Percentiles rank a stretch among this genome's conserved stretches.
Evolutionary conservation across 2,797 vertebrate genomes (phyloP).

Genomic region (Limosa lapponica): DNA sequence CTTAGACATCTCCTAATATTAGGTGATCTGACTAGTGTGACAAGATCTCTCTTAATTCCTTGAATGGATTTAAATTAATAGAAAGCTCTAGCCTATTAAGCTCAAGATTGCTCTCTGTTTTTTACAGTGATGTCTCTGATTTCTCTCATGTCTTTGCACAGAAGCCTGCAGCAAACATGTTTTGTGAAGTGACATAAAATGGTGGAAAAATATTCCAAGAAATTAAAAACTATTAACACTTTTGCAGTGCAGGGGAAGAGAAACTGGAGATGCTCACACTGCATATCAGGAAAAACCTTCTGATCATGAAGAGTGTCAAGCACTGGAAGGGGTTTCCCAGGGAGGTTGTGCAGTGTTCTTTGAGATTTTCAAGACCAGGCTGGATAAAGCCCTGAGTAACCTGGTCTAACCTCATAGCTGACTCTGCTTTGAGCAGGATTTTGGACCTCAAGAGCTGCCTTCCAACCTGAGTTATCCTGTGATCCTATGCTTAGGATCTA

Average conservation of each 20-base stretch:
- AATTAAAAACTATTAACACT: not conserved
- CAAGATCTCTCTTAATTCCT: constrained; percentile 17
- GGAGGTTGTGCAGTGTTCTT: not conserved
- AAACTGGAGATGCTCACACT: not conserved
- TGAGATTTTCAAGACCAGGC: not conserved
- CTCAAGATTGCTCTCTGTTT: not conserved
- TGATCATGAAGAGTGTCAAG: not conserved
- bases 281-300: not conserved
- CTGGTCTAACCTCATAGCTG: not conserved
- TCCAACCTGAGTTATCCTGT: not conserved
- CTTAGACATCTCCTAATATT: not conserved
- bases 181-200: not conserved
- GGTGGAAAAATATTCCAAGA: not conserved
- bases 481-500: not conserved
- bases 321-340: not conserved
- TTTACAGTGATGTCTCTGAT: not conserved
- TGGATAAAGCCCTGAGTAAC: not conserved
- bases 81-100: not conserved
- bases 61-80: not conserved
- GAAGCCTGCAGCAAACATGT: not conserved
- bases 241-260: not conserved
- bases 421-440: not conserved
- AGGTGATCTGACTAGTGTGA: not conserved
- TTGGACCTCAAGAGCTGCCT: not conserved
- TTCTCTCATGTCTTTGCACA: not conserved